Conservation (phyloP, 1,140 invertebrate species). For the Neomicropteryx cornuta region DNA sequence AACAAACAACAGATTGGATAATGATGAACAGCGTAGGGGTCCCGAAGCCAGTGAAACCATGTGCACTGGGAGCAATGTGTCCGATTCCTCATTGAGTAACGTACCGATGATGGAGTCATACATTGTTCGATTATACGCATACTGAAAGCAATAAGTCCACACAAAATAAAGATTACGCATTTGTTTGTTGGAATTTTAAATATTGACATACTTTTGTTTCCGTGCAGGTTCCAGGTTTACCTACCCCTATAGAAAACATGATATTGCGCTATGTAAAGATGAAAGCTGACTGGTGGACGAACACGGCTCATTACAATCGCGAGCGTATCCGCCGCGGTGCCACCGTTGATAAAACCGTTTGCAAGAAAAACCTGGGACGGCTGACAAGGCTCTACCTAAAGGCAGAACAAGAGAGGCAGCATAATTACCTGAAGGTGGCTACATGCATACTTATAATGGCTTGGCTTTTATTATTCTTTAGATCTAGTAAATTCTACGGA, state of each 20-base stretch:
- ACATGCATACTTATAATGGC: too few relatives aligned
- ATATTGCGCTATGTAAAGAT: slow-evolving; percentile 99
- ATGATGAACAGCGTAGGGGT: slow-evolving; percentile 61
- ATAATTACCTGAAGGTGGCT: slow-evolving; percentile 95
- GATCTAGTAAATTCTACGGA: too few relatives aligned
- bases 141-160: too few relatives aligned
- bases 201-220: too few relatives aligned
- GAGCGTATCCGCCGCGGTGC: slow-evolving; percentile 89
- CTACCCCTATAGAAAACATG: slow-evolving; percentile 99
- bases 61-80: slow-evolving; percentile 47
- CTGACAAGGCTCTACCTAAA: slow-evolving; percentile 95
- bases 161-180: too few relatives aligned
- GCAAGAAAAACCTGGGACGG: slow-evolving; percentile 97
- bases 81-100: too few relatives aligned
- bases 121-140: too few relatives aligned
- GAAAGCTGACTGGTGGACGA: slow-evolving; percentile 99
- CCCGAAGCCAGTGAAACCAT: slow-evolving; percentile 49
- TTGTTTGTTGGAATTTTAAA: too few relatives aligned
- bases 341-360: slow-evolving; percentile 98
- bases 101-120: too few relatives aligned
- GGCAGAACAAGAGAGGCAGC: slow-evolving; percentile 97
- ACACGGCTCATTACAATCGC: slow-evolving; percentile 98
- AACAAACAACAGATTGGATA: too few relatives aligned
- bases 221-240: slow-evolving; percentile 87
- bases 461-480: too few relatives aligned